Evolutionary conservation across 2,888 invertebrate species (phyloP).

Genomic region (Prostheceraeus crozeri): DNA sequence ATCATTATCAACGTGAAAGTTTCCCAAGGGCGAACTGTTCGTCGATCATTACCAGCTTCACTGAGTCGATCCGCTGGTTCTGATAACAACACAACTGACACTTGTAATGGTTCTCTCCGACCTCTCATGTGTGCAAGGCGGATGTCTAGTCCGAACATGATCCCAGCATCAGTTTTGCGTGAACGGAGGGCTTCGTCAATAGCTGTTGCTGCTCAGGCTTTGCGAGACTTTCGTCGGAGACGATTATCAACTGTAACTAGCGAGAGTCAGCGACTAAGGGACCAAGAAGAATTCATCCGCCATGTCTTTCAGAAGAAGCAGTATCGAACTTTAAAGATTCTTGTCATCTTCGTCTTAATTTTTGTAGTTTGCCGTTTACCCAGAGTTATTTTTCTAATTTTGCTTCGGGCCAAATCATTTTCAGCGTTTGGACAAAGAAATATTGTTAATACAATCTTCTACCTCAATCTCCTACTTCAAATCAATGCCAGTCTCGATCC

Average conservation of each 20-base stretch:
- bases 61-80: no score
- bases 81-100: no score
- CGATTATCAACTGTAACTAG: background rate
- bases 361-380: constrained; percentile 31
- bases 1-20: no score
- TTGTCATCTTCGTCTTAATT: constrained; percentile 23
- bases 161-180: no score
- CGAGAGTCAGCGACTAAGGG: constrained; percentile 42
- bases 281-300: constrained; percentile 28
- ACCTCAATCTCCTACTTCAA: constrained; percentile 29
- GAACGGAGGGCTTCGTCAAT: no score
- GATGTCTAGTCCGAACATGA: no score
- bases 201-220: background rate
- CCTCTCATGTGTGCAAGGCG: no score
- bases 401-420: background rate
- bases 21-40: no score
- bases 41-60: no score
- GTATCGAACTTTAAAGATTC: constrained; percentile 25
- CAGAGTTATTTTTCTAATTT: background rate
- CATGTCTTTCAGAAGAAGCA: constrained; percentile 31
- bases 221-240: constrained; percentile 7
- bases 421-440: no score
- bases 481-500: constrained; percentile 29
- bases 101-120: no score
- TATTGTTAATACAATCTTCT: background rate